These are phyloP conservation scores for Urosaurus nigricauda DNA, from an alignment of 2,797 vertebrate genomes.

Conservation along the genomic window DNA sequence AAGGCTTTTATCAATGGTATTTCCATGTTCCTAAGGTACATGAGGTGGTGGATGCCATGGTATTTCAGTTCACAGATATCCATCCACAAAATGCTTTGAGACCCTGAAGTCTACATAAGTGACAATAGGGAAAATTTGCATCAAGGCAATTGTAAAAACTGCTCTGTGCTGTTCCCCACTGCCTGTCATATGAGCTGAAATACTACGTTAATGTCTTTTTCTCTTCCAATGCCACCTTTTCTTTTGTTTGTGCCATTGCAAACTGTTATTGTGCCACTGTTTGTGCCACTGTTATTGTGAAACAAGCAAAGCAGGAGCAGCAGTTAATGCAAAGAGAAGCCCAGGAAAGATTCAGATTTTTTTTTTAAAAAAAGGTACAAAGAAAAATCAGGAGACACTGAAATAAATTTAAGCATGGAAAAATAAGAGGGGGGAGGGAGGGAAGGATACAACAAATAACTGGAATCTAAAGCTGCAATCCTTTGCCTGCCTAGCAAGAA, in stretches of 20 bases:
- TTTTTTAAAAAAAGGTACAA: not conserved
- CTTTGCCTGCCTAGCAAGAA: not conserved
- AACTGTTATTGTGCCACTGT: conserved; percentile 3
- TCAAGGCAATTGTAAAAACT: not conserved
- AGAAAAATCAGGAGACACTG: not conserved
- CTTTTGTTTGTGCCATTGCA: conserved; percentile 16
- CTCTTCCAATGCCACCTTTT: not conserved
- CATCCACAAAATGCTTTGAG: not conserved
- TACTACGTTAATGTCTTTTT: not conserved
- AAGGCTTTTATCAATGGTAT: not conserved
- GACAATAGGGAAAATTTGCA: not conserved
- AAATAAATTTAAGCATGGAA: not conserved
- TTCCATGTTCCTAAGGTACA: not conserved
- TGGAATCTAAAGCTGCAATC: not conserved
- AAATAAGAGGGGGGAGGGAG: not conserved
- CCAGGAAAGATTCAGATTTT: not conserved
- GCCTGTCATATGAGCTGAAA: not conserved
- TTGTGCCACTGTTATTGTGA: conserved; percentile 7
- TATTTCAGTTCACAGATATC: not conserved
- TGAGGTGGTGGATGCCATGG: too few species aligned
- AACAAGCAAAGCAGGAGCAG: conserved; percentile 6
- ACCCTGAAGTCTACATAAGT: not conserved
- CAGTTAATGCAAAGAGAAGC: rapidly evolving
- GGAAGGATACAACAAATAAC: not conserved
- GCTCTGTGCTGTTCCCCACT: not conserved